Base-by-base conservation (phyloP, 2,113 vertebrate species). In the Atractosteus spatula region DNA sequence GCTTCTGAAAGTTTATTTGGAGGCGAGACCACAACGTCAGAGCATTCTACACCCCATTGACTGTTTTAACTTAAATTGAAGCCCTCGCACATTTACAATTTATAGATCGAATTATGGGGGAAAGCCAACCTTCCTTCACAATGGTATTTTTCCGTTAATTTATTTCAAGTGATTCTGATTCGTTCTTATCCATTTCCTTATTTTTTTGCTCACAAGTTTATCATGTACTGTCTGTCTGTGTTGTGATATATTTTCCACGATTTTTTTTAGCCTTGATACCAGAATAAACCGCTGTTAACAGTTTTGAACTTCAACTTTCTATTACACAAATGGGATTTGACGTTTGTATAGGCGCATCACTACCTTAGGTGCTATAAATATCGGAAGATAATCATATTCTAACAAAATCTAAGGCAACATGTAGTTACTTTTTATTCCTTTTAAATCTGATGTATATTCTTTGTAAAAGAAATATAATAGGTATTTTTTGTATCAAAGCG, bases 1-100 rank as follows among this genome's bases (percentile, higher is more conserved):
- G 61, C 62, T 62, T 44, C 42, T n/a, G 81, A 83, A 89, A 93
- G 90, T 90, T 92, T 90, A 92, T 91, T 91, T 88, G 87, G 89
- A 89, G 88, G 82, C 88, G 91, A 89, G 77, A 84, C 85, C 84
- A 86, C 82, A 82, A 75, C 84, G 82, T 85, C 81, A 90, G 83
- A 85, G 71, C 55, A 59, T n/a, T 42, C 71, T 70, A 44, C 68
- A 61, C 59, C 44, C 57, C 43, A 69, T 54, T 55, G 72, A 56
- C 62, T 64, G 43, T 67, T 75, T 64, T 29, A 51, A 72, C 66
- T 51, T 64, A 62, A 66, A 64, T 51, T 12, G 66, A 16, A n/a
- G 45, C 17, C 47, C n/a, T 17, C 65, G 41, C 2, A 51, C 72
- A 51, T 67, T 12, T 67, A 11, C 17, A 42, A 17, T 55, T 41